Evolutionary conservation across 2,888 invertebrate species (phyloP).

Genomic region (Torymus tubicola): DNA sequence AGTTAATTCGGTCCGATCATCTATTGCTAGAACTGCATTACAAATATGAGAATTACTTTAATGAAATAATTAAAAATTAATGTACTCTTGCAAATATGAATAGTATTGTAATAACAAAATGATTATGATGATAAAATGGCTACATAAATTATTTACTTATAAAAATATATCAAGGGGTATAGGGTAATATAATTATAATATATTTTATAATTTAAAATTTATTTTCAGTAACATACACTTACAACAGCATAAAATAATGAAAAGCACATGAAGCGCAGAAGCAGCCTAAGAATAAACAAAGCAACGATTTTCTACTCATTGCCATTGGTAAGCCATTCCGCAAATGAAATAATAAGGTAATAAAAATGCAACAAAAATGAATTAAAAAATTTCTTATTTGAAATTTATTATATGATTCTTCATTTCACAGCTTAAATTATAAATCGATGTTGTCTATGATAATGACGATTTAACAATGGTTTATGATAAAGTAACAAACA

Average conservation of each 20-base stretch:
- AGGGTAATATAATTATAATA: not conserved
- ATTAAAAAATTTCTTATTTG: conserved; percentile 21
- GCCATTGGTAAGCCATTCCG: conserved; percentile 33
- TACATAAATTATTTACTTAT: too few species aligned
- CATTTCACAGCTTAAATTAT: conserved; percentile 34
- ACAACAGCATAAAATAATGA: conserved; percentile 23
- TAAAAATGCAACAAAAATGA: conserved; percentile 11
- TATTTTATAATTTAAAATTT: not conserved
- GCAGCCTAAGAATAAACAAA: conserved; percentile 35
- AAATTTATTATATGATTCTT: conserved; percentile 25
- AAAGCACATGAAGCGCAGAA: conserved; percentile 49
- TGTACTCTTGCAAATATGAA: not conserved
- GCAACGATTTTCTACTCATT: conserved; percentile 4
- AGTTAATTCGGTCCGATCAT: conserved; percentile 17
- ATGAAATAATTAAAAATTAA: not conserved
- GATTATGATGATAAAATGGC: not conserved
- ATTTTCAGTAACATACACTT: not conserved
- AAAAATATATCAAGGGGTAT: too few species aligned
- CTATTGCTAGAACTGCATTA: conserved; percentile 49
- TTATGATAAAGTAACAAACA: not conserved
- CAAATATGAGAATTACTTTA: conserved; percentile 17
- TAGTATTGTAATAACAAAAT: conserved; percentile 11
- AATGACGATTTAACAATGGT: conserved; percentile 17
- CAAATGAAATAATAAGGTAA: conserved; percentile 41
- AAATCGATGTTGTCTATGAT: conserved; percentile 27